Evolutionary conservation across 2,113 vertebrate species (phyloP).

Genomic region (Chiloscyllium plagiosum): DNA sequence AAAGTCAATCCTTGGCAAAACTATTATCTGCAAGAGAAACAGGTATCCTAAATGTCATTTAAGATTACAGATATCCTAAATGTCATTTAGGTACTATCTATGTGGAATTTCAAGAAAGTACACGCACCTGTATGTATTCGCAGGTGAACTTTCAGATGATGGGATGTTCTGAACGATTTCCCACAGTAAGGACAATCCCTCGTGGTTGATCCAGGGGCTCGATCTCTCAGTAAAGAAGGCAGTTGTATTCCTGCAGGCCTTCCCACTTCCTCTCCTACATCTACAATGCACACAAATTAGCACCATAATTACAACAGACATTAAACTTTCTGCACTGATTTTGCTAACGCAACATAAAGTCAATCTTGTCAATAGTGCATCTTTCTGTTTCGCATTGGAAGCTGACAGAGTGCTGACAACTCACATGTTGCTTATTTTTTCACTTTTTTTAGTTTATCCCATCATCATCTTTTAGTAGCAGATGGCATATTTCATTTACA

Average conservation of each 20-base stretch:
- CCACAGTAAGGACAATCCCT: constrained; percentile 98
- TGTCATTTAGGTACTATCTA: not conserved
- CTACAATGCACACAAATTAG: constrained; percentile 77
- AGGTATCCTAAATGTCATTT: not conserved
- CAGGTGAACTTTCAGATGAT: constrained; percentile 98
- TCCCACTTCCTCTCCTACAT: constrained; percentile 87
- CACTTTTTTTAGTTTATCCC: constrained; percentile 76
- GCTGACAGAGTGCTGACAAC: constrained; percentile 96
- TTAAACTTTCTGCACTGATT: constrained; percentile 68
- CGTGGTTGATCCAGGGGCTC: constrained; percentile 83
- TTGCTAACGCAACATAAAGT: constrained; percentile 80
- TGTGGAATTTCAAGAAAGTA: not conserved
- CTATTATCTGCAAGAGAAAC: not conserved
- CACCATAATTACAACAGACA: constrained; percentile 77
- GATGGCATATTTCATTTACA: constrained; percentile 83
- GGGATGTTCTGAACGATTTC: constrained; percentile 96
- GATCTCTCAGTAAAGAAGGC: constrained; percentile 77
- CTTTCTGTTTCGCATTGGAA: constrained; percentile 69
- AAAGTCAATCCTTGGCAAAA: not conserved
- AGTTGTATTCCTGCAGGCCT: constrained; percentile 75
- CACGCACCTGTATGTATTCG: constrained; percentile 97
- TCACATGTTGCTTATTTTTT: constrained; percentile 81
- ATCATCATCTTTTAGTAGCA: constrained; percentile 79
- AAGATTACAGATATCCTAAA: not conserved
- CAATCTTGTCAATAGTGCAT: constrained; percentile 75